phyloP scores from a whole-genome alignment of 92 coral and sea anemone genomes.

The Palythoa caribaeorum region DNA sequence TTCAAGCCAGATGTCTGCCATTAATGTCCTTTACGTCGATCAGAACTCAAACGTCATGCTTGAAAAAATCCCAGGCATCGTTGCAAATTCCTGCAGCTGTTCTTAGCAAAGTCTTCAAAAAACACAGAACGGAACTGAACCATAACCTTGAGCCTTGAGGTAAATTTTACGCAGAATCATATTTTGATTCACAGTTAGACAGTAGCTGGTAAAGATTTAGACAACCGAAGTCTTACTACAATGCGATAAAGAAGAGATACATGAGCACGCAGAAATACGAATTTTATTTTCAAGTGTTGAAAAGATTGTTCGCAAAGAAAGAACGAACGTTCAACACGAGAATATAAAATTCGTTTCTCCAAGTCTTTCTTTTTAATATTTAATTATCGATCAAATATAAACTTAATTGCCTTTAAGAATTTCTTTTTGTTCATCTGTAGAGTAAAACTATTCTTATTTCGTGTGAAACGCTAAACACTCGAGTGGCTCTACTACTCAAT shows the following conservation, averaged over 20 bases:
- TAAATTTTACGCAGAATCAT: conserved; percentile 24
- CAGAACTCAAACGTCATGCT: conserved; percentile 14
- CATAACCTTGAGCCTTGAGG: background rate
- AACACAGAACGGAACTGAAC: background rate
- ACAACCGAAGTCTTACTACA: background rate
- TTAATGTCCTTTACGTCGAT: conserved; percentile 58
- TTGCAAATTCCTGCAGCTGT: conserved; percentile 66
- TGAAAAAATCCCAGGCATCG: conserved; percentile 54
- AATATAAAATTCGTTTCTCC: too few relatives aligned
- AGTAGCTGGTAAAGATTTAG: background rate
- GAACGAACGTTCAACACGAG: too few relatives aligned
- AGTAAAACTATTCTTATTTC: too few relatives aligned
- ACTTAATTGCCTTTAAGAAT: too few relatives aligned
- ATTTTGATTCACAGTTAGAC: conserved; percentile 17
- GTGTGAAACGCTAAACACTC: too few relatives aligned
- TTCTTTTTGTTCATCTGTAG: too few relatives aligned
- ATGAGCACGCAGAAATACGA: too few relatives aligned
- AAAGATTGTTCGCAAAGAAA: too few relatives aligned
- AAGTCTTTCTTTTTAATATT: too few relatives aligned
- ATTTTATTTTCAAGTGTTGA: too few relatives aligned
- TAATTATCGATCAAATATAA: too few relatives aligned
- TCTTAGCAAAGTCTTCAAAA: background rate
- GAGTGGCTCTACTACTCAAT: too few relatives aligned
- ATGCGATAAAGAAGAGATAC: background rate
- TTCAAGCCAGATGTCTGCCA: conserved; percentile 54